Evolutionary conservation across 2,113 vertebrate species (phyloP).

Genomic region (Pterophyllum scalare): DNA sequence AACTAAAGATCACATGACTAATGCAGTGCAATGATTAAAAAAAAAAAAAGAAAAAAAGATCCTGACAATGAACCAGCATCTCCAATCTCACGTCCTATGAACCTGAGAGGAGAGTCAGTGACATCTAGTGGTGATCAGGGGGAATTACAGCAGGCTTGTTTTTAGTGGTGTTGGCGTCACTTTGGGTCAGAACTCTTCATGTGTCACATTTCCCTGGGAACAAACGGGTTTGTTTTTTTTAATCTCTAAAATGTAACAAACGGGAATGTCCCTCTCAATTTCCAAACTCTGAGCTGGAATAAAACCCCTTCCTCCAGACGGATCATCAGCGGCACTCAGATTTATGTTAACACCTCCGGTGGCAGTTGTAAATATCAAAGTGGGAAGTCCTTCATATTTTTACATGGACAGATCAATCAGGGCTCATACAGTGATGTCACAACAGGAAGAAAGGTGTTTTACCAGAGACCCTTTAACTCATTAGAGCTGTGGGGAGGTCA

Average conservation of each 20-base stretch:
- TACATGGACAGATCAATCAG: constrained; percentile 55
- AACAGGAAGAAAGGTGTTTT: constrained; percentile 13
- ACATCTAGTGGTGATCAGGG: constrained; percentile 18
- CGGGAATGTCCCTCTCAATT: not conserved
- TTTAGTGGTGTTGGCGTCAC: not conserved
- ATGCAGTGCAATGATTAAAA: not conserved
- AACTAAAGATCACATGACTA: not conserved
- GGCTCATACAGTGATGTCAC: constrained; percentile 61
- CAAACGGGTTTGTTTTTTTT: not conserved
- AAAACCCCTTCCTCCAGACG: constrained; percentile 16
- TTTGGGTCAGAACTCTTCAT: constrained; percentile 23
- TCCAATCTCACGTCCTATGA: not conserved
- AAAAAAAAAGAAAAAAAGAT: no score
- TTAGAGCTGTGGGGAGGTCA: constrained; percentile 12
- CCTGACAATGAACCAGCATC: not conserved
- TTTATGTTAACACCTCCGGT: constrained; percentile 21
- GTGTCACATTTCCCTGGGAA: not conserved
- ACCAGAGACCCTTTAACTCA: constrained; percentile 47
- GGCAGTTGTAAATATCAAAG: constrained; percentile 61
- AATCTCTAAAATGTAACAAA: not conserved
- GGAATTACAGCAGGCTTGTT: not conserved
- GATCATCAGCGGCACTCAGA: not conserved
- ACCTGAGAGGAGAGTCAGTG: not conserved
- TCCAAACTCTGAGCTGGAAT: not conserved
- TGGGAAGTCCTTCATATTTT: constrained; percentile 59